Conservation (phyloP, 2,888 invertebrate genomes). For the Perithous albicinctus region DNA sequence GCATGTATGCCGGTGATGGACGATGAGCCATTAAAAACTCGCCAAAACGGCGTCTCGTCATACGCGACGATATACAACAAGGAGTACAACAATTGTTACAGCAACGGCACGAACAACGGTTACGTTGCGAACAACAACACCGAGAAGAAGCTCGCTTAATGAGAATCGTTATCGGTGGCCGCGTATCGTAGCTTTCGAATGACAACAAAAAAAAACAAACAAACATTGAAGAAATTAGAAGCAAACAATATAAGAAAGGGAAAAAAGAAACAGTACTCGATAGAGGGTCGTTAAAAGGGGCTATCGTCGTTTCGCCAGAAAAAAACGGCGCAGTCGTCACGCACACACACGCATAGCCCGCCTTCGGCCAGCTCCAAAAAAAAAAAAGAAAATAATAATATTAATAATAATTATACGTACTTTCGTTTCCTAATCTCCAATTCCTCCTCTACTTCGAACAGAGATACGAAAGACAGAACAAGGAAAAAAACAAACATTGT, state of each 20-base stretch:
- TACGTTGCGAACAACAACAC: conserved; percentile 86
- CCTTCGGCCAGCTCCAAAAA: conserved; percentile 34
- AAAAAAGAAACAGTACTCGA: conserved; percentile 4
- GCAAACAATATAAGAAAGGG: conserved; percentile 14
- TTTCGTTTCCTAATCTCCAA: conserved; percentile 22
- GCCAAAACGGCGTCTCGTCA: conserved; percentile 81
- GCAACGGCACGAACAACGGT: conserved; percentile 88
- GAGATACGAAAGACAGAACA: conserved; percentile 2
- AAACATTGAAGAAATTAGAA: too few relatives aligned
- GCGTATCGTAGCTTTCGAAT: conserved; percentile 59
- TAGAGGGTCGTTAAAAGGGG: background rate
- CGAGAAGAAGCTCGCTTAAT: conserved; percentile 83
- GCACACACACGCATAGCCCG: conserved; percentile 20
- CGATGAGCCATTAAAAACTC: conserved; percentile 81
- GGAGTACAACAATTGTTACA: conserved; percentile 88
- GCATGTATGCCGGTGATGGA: conserved; percentile 92
- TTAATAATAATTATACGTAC: too few relatives aligned
- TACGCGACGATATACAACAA: conserved; percentile 87
- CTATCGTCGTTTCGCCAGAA: conserved; percentile 6
- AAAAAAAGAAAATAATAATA: too few relatives aligned
- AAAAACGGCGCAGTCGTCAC: conserved; percentile 8
- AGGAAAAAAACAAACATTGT: conserved; percentile 11
- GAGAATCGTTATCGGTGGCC: conserved; percentile 44
- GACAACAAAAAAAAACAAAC: conserved; percentile 41
- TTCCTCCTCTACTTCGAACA: background rate